Evolutionary conservation across 2,888 invertebrate genomes (phyloP).

Genomic region (Scaptomyza tumidula): DNA sequence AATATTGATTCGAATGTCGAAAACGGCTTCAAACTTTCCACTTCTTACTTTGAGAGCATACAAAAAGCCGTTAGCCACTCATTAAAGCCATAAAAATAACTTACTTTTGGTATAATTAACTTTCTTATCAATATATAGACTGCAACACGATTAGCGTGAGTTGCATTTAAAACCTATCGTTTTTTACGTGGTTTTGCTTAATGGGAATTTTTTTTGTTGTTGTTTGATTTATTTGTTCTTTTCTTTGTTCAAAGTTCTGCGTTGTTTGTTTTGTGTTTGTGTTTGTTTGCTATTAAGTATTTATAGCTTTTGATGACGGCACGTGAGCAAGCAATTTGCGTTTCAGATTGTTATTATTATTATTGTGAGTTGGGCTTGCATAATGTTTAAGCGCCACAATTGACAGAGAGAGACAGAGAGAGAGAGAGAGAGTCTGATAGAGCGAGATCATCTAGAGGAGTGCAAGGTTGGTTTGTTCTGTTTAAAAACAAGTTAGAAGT

Average conservation of each 20-base stretch:
- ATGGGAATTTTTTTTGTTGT: background rate
- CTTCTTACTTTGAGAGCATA: too few species aligned
- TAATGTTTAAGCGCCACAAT: slow-evolving; percentile 36
- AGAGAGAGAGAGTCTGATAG: background rate
- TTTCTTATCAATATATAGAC: slow-evolving; percentile 16
- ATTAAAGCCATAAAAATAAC: background rate
- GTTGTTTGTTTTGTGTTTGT: slow-evolving; percentile 27
- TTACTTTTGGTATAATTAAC: background rate
- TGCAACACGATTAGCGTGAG: slow-evolving; percentile 5
- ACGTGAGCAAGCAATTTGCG: slow-evolving; percentile 57
- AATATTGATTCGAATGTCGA: too few species aligned
- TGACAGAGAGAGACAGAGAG: background rate
- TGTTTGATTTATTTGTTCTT: too few species aligned
- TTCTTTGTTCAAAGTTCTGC: slow-evolving; percentile 27
- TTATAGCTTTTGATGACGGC: slow-evolving; percentile 43
- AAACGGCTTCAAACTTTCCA: too few species aligned
- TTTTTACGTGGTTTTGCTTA: background rate
- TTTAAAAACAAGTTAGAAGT: too few species aligned
- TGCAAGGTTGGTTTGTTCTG: too few species aligned
- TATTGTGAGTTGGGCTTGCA: slow-evolving; percentile 21
- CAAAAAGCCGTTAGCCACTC: too few species aligned
- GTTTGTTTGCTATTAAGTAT: slow-evolving; percentile 28
- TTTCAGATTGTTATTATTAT: slow-evolving; percentile 50
- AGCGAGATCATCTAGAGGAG: background rate
- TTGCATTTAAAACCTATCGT: slow-evolving; percentile 2